phyloP scores from a whole-genome alignment of 2,888 invertebrate genomes.

The Dynastes hyllus region DNA sequence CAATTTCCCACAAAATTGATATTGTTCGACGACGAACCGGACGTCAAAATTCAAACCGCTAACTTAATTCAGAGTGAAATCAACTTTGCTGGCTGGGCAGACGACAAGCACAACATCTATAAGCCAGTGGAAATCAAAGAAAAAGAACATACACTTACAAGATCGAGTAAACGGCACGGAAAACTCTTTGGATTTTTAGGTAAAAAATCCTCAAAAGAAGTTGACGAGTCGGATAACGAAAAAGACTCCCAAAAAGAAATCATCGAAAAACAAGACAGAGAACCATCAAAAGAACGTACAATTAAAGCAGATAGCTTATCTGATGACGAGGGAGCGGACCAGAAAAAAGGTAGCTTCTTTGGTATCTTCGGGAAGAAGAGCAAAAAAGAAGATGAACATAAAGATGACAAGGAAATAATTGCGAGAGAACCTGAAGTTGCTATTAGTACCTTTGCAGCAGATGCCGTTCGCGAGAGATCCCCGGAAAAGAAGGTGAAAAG shows the following conservation, averaged over 20 bases:
- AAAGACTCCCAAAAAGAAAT: constrained; percentile 61
- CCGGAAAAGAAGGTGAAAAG: constrained; percentile 25
- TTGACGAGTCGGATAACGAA: constrained; percentile 64
- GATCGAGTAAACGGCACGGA: constrained; percentile 62
- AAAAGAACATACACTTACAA: constrained; percentile 57
- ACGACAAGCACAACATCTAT: constrained; percentile 60
- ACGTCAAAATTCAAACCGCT: constrained; percentile 62
- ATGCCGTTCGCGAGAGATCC: constrained; percentile 23
- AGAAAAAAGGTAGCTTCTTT: constrained; percentile 59
- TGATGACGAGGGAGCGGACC: constrained; percentile 55
- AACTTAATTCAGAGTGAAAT: constrained; percentile 66
- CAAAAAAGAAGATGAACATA: constrained; percentile 55
- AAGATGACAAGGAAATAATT: constrained; percentile 41
- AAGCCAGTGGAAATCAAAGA: constrained; percentile 53
- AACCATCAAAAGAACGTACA: constrained; percentile 63
- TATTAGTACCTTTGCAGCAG: background rate
- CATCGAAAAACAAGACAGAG: constrained; percentile 67
- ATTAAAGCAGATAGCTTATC: constrained; percentile 42
- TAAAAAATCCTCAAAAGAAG: constrained; percentile 65
- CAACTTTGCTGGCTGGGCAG: constrained; percentile 63
- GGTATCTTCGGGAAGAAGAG: constrained; percentile 59
- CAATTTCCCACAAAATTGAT: constrained; percentile 57
- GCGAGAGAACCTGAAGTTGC: constrained; percentile 31
- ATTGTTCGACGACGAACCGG: constrained; percentile 38
- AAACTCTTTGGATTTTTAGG: constrained; percentile 66